These are phyloP conservation scores for Zaprionus ghesquierei DNA, from an alignment of 1,140 invertebrate genomes.

Conservation along the genomic window DNA sequence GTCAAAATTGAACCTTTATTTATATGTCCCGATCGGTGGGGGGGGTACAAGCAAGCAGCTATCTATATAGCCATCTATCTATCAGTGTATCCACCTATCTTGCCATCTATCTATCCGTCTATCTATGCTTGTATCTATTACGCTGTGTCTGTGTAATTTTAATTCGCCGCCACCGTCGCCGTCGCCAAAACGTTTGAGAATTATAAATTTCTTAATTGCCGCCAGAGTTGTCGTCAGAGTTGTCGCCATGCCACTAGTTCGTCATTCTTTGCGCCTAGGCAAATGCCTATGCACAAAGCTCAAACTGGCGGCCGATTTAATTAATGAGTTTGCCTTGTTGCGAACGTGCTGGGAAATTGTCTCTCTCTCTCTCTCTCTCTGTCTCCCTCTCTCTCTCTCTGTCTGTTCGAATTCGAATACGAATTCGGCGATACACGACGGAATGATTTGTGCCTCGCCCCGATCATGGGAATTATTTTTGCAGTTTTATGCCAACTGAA, in stretches of 20 bases:
- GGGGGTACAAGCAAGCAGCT: conserved; percentile 12
- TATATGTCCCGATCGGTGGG: conserved; percentile 37
- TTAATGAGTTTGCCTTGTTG: conserved; percentile 62
- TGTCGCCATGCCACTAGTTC: conserved; percentile 29
- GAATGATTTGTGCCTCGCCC: conserved; percentile 53
- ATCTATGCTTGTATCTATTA: conserved; percentile 23
- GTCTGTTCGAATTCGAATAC: conserved; percentile 8
- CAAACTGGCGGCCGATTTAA: conserved; percentile 40
- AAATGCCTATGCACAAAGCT: conserved; percentile 16
- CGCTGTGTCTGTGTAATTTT: conserved; percentile 65
- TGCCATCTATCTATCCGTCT: conserved; percentile 30
- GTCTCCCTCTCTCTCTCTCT: no score
- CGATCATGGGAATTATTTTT: conserved; percentile 75
- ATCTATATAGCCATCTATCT: conserved; percentile 25
- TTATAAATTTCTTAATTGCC: conserved; percentile 68
- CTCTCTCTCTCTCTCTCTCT: neutral
- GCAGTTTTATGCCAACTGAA: conserved; percentile 66
- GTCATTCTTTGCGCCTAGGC: conserved; percentile 10
- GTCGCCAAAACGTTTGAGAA: conserved; percentile 37
- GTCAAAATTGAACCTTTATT: conserved; percentile 74
- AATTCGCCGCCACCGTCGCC: conserved; percentile 47
- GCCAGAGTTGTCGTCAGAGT: conserved; percentile 31
- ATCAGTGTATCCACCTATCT: conserved; percentile 30
- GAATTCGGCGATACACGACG: neutral
- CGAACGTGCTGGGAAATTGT: conserved; percentile 74